Percentiles rank a stretch among this genome's conserved stretches.
Evolutionary conservation across 2,113 vertebrate genomes (phyloP).

Genomic region (Microtus richardsoni): DNA sequence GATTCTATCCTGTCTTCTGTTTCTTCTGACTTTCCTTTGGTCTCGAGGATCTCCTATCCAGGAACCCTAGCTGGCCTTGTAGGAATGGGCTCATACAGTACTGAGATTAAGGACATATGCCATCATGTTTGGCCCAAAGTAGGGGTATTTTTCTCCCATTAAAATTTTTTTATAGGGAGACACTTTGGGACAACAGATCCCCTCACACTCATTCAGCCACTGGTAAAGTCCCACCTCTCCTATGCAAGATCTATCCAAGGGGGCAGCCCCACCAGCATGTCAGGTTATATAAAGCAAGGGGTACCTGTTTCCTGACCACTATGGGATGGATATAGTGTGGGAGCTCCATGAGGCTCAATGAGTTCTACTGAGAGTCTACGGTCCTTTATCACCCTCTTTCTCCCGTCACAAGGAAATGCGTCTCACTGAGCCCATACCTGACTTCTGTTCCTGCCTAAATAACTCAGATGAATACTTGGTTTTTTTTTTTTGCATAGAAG

Average conservation of each 20-base stretch:
- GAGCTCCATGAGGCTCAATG: neutral
- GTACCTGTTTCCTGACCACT: neutral
- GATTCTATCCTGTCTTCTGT: too few relatives aligned
- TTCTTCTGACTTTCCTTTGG: too few relatives aligned
- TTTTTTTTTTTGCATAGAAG: neutral
- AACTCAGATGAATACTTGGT: too few relatives aligned
- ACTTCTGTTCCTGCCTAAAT: neutral
- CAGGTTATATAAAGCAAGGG: neutral
- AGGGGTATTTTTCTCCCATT: neutral
- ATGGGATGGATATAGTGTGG: neutral
- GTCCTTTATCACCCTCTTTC: neutral
- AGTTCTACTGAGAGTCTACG: neutral
- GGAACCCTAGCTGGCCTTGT: too few relatives aligned
- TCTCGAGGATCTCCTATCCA: too few relatives aligned
- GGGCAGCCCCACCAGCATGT: neutral
- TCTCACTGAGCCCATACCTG: neutral
- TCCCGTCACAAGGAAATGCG: neutral
- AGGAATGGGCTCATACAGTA: neutral
- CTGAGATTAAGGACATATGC: neutral
- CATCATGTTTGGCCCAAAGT: neutral
- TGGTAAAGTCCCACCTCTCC: too few relatives aligned
- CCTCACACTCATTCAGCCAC: too few relatives aligned
- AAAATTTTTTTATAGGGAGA: neutral
- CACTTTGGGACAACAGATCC: neutral
- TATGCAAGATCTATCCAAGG: neutral